phyloP scores from a whole-genome alignment of 2,888 invertebrate genomes.

The Mimas tiliae region DNA sequence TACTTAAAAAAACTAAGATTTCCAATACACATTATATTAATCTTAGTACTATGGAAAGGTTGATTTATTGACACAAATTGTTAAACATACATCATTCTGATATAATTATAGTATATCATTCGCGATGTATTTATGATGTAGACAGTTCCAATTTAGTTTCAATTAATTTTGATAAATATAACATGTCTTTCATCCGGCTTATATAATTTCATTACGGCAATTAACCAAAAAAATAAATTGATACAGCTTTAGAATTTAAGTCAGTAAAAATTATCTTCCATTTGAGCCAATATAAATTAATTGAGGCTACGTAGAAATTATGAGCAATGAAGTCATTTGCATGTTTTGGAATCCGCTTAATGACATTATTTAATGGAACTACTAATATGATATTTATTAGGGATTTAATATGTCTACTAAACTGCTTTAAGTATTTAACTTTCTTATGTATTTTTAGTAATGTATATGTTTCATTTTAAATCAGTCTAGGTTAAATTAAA shows the following conservation, averaged over 20 bases:
- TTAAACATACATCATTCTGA: no score
- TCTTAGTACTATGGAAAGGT: no score
- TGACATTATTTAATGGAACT: conserved; percentile 5
- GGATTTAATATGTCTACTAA: background rate
- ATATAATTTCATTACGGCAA: conserved; percentile 1
- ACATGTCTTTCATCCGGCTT: background rate
- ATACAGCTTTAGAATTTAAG: conserved; percentile 24
- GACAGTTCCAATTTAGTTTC: background rate
- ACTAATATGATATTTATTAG: no score
- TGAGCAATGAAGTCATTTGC: conserved; percentile 63
- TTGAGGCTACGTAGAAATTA: conserved; percentile 48
- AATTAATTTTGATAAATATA: conserved; percentile 2
- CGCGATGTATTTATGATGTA: background rate
- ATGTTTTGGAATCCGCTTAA: conserved; percentile 51
- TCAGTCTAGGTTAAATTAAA: no score
- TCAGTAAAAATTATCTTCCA: conserved; percentile 40
- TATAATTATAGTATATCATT: no score
- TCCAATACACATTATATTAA: no score
- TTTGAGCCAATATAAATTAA: conserved; percentile 55
- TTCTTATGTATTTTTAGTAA: no score
- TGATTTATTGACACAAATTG: no score
- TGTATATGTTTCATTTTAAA: no score
- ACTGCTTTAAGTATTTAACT: no score
- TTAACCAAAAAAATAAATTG: conserved; percentile 11
- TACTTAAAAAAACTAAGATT: no score